These are phyloP conservation scores for Pomacea canaliculata DNA, from an alignment of 2,888 invertebrate species.

Conservation along the genomic window DNA sequence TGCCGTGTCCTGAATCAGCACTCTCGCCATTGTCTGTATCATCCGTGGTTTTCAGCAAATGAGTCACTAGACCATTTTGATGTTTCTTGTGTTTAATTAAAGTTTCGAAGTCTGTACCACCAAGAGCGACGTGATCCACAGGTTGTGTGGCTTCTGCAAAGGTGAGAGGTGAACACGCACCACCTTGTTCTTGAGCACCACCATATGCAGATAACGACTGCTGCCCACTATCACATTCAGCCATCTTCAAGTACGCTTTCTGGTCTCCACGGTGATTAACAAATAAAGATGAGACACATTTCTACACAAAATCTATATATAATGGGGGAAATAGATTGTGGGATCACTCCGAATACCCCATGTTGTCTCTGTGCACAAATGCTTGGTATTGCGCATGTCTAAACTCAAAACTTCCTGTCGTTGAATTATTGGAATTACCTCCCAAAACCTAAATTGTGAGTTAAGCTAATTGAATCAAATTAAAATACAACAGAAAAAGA, in stretches of 20 bases:
- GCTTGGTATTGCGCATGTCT: constrained; percentile 3
- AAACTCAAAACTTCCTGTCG: constrained; percentile 20
- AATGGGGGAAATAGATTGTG: background rate
- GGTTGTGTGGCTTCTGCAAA: background rate
- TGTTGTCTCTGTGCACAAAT: constrained; percentile 19
- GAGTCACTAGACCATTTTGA: constrained; percentile 46
- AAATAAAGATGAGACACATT: too few relatives aligned
- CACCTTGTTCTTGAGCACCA: constrained; percentile 12
- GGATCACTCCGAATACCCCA: constrained; percentile 7
- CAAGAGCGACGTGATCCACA: background rate
- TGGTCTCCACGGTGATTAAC: too few relatives aligned
- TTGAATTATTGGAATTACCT: background rate
- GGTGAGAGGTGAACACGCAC: constrained; percentile 9
- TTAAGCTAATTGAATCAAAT: too few relatives aligned
- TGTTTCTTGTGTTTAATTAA: constrained; percentile 43
- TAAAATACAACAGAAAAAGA: too few relatives aligned
- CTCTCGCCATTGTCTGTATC: constrained; percentile 31
- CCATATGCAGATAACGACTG: background rate
- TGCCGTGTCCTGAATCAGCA: constrained; percentile 33
- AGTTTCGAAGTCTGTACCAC: constrained; percentile 16
- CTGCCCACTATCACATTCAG: constrained; percentile 24
- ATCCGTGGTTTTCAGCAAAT: constrained; percentile 28
- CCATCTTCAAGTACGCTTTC: constrained; percentile 10
- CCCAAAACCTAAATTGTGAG: too few relatives aligned
- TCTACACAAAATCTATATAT: background rate